Evolutionary conservation across 2,797 vertebrate species (phyloP), one percentile per base, ranked within the genome.

Genomic region (Steatocranus sp.): DNA sequence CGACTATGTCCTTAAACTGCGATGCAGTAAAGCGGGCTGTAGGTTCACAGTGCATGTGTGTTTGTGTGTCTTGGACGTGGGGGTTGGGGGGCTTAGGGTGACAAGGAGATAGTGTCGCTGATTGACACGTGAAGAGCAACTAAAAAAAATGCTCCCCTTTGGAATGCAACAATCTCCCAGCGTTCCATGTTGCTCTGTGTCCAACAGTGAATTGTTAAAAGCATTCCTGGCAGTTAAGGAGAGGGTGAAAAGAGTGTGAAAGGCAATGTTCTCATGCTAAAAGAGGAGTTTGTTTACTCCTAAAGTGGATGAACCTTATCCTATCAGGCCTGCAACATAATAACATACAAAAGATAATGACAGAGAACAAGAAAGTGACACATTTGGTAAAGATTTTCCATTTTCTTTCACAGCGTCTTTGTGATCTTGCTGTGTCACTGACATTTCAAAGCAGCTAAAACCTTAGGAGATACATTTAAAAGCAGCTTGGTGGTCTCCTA

Each of bases 161-260:
- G 95, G 95, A 96, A 96, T 96, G 94, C 83, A 89, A 93, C 95
- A 94, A 94, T 95, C 95, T 95, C 91, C 88, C 93, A 83, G 88
- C 41, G 78, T 91, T 92, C 94, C 90, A 51, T 87, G 92, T 95
- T 93, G 93, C 91, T 90, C 93, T 84, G 84, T 83, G 89, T 94
- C 93, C 51, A 78, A 94, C 91, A 79, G 92, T 87, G 93, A 94
- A 95, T 92, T 91, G 92, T 95, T 95, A 95, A 95, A 95, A 95
- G 95, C 95, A 96, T 96, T 96, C 95, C 95, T 93, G 92, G 85
- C 91, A 78, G 89, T 87, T 83, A 84, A 88, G 91, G 90, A 88
- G 94, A 89, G 89, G 89, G 87, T 87, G 88, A 91, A 90, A 92
- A 87, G 86, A 87, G 87, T 87, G 91, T 92, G 88, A 92, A 88